Evolutionary conservation across 2,888 invertebrate genomes (phyloP).

Genomic region (Dermolepida albohirtum): DNA sequence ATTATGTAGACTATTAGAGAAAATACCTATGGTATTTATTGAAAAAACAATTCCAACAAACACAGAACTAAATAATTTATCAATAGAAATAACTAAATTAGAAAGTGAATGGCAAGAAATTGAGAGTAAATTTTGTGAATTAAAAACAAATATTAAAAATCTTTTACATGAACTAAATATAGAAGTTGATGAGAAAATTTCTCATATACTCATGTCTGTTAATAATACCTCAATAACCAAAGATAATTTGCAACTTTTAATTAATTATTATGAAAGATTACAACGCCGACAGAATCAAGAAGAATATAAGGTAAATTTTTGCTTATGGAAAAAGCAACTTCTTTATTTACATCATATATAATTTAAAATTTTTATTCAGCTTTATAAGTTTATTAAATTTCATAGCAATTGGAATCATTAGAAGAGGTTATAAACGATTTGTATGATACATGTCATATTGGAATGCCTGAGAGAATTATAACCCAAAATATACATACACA

Average conservation of each 20-base stretch:
- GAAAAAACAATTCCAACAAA: slow-evolving; percentile 3
- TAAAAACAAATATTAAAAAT: not conserved
- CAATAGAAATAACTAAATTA: not conserved
- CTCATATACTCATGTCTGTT: not conserved
- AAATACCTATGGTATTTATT: slow-evolving; percentile 1
- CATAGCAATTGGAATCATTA: not conserved
- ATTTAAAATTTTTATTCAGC: not conserved
- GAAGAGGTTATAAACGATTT: slow-evolving; percentile 1
- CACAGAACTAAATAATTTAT: slow-evolving; percentile 49
- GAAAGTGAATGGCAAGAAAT: not conserved
- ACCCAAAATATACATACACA: not conserved
- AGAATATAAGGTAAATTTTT: not conserved
- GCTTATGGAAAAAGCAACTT: too few relatives aligned
- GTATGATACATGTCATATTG: not conserved
- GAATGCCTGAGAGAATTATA: not conserved
- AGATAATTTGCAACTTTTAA: not conserved
- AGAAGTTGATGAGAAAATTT: not conserved
- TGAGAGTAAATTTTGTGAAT: slow-evolving; percentile 42
- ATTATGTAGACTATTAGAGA: slow-evolving; percentile 14
- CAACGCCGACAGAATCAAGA: not conserved
- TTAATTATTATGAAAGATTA: not conserved
- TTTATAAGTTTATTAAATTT: not conserved
- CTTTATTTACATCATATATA: not conserved
- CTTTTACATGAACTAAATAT: not conserved
- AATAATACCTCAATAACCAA: not conserved